Base-by-base conservation (phyloP, 2,888 invertebrate species). In the Scaptomyza polygonia region DNA sequence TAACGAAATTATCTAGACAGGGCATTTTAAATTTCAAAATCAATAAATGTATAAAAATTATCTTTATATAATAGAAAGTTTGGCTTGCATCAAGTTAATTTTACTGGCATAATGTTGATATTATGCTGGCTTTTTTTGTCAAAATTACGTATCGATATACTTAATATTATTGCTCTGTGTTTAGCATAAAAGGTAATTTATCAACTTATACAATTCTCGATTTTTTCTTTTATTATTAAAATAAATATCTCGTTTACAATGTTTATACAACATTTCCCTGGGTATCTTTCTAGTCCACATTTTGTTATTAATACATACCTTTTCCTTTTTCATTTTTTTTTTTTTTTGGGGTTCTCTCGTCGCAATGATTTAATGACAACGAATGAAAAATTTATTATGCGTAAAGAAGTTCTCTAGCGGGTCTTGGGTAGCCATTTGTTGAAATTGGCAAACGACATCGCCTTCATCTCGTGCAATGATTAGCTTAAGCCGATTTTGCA, bases 371-470 rank as follows among this genome's bases (percentile, higher is more conserved):
- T 90, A 90, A 90, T 86, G 90, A 84, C 82, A 80, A 67, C 76
- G 72, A 79, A 82, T 79, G 75, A 86, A 89, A 89, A 90, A 90
- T 90, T 90, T 90, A 90, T 90, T 86, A 88, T 88, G 87, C 90
- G 89, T 90, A 77, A 90, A 90, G 72, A 90, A 90, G 72, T 79
- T 76, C 63, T 75, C 61, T 54, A 58, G n/a, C 54, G 47, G 48
- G 48, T 61, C 55, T 67, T 61, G 82, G 85, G 77, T 81, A 71
- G 73, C 44, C 36, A 0, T 11, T 18, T 14, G 40, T 36, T 66
- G 65, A 67, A 77, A 79, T 81, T 81, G 85, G 74, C 79, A 85
- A 39, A 79, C 55, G 77, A 78, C 65, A 75, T 68, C 25, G 5
- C 25, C 59, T 65, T 16, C 9, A 16, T 16, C 4, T 66, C 42